Conservation (phyloP, 2,888 invertebrate species). For the Galerucella pusilla region DNA sequence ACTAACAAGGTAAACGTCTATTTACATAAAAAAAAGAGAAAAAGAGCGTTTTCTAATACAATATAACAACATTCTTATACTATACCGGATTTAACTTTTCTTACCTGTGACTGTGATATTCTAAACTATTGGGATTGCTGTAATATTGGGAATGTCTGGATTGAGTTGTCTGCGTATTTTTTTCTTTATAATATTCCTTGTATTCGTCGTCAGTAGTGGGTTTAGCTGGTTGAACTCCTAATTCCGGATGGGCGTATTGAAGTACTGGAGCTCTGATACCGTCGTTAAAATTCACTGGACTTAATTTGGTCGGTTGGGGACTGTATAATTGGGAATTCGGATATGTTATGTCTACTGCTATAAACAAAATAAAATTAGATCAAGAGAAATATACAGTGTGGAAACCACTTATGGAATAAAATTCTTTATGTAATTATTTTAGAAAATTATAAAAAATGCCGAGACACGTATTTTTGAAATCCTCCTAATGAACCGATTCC, state of each 20-base stretch:
- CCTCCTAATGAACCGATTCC: too few relatives aligned
- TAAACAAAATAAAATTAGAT: slow-evolving; percentile 4
- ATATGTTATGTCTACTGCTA: slow-evolving; percentile 67
- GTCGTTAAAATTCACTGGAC: slow-evolving; percentile 73
- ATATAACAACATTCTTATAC: background rate
- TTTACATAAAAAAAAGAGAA: background rate
- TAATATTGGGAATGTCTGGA: slow-evolving; percentile 64
- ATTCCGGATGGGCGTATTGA: slow-evolving; percentile 83
- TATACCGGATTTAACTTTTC: background rate
- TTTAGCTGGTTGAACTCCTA: slow-evolving; percentile 82
- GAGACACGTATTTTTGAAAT: too few relatives aligned
- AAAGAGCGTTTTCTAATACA: background rate
- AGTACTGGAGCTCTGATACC: slow-evolving; percentile 80
- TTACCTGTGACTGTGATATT: slow-evolving; percentile 64
- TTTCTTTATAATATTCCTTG: slow-evolving; percentile 54
- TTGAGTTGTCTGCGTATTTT: slow-evolving; percentile 49
- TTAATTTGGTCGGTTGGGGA: slow-evolving; percentile 70
- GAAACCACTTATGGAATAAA: too few relatives aligned
- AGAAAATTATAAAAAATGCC: too few relatives aligned
- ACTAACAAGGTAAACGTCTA: background rate
- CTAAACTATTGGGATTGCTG: slow-evolving; percentile 60
- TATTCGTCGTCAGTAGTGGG: slow-evolving; percentile 62
- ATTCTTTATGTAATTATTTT: too few relatives aligned
- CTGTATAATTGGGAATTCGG: slow-evolving; percentile 76
- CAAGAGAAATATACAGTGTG: too few relatives aligned